These are phyloP conservation scores for Zophobas atratus DNA, from an alignment of 1,140 invertebrate species.

Conservation along the genomic window DNA sequence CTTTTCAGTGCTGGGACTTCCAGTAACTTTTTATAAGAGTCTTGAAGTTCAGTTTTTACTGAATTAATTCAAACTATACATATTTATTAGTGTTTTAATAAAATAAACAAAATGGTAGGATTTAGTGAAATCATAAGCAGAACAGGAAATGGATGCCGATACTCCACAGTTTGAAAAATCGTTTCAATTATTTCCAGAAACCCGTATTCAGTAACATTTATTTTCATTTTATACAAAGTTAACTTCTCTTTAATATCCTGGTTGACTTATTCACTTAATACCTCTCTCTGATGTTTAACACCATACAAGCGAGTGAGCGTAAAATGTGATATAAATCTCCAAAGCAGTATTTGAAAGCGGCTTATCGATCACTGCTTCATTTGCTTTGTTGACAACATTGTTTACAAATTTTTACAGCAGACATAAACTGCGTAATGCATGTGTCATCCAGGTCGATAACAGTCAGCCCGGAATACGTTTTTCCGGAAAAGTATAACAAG, in stretches of 20 bases:
- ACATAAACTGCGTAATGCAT: not conserved
- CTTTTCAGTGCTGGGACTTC: too few species aligned
- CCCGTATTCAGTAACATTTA: too few species aligned
- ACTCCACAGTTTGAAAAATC: too few species aligned
- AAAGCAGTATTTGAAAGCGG: not conserved
- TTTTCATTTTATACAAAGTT: not conserved
- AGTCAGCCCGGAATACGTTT: not conserved
- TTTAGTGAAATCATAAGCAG: too few species aligned
- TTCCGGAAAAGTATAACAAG: not conserved
- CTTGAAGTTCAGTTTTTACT: too few species aligned
- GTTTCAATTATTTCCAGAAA: too few species aligned
- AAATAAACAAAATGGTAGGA: too few species aligned
- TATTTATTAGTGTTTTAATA: too few species aligned
- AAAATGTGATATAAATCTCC: constrained; percentile 3
- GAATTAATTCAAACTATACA: too few species aligned
- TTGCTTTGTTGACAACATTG: constrained; percentile 4
- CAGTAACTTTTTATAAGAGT: too few species aligned
- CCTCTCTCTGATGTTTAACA: not conserved
- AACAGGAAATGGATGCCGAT: too few species aligned
- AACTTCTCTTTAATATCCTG: not conserved
- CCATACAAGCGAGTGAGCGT: not conserved
- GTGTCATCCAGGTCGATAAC: not conserved
- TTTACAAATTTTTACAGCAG: constrained; percentile 8
- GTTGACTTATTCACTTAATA: not conserved
- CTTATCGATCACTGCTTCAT: constrained; percentile 15